Evolutionary conservation across 2,797 vertebrate genomes (phyloP).

Genomic region (Coilia nasus): DNA sequence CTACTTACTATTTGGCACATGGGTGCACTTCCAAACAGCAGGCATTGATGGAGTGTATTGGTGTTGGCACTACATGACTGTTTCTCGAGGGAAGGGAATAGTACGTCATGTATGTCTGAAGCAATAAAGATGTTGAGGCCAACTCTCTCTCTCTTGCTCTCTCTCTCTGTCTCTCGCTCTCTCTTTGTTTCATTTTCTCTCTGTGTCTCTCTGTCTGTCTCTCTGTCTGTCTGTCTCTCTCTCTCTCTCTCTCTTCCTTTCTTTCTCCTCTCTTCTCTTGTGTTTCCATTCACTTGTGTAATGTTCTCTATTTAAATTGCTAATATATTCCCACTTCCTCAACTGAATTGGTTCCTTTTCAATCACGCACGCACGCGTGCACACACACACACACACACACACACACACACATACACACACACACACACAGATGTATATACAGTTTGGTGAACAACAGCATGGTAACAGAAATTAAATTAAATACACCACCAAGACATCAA

Average conservation of each 20-base stretch:
- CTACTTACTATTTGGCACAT: not conserved
- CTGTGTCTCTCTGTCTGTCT: not conserved
- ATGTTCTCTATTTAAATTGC: no score
- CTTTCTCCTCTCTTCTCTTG: no score
- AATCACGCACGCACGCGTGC: no score
- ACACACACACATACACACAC: no score
- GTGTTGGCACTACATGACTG: not conserved
- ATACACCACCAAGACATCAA: not conserved
- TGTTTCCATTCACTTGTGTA: no score
- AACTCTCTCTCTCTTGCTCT: not conserved
- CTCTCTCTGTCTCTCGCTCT: not conserved
- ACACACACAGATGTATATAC: no score
- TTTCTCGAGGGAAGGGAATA: not conserved
- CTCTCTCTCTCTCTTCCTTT: not conserved
- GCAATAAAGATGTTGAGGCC: not conserved
- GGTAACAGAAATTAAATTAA: not conserved
- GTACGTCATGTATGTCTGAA: not conserved
- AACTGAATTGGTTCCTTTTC: no score
- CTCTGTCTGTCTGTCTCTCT: not conserved
- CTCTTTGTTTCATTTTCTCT: conserved; percentile 2
- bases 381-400: no score
- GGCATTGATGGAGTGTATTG: not conserved
- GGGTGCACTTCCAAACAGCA: not conserved
- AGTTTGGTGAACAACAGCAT: not conserved
- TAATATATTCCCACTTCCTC: no score